Conservation (phyloP, 2,888 invertebrate genomes). For the Myathropa florea region DNA sequence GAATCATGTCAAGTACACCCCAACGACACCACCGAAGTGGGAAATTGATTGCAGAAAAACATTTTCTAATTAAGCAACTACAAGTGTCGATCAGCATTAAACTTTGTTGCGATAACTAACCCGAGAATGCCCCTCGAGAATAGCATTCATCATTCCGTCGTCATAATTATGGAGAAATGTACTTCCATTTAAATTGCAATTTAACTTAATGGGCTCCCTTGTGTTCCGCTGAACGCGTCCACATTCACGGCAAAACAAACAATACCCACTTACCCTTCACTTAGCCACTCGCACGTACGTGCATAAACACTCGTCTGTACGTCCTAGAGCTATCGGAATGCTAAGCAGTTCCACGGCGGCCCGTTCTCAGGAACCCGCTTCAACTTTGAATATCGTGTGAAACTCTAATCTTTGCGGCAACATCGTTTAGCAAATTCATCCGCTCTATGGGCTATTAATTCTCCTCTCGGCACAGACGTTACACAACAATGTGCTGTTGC, state of each 20-base stretch:
- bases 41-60: neutral
- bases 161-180: neutral
- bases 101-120: neutral
- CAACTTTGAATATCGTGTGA: constrained; percentile 58
- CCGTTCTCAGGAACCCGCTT: neutral
- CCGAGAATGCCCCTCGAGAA: too few species aligned
- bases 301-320: too few species aligned
- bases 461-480: constrained; percentile 9
- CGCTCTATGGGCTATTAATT: constrained; percentile 61
- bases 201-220: constrained; percentile 44
- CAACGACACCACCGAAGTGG: neutral
- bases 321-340: constrained; percentile 45
- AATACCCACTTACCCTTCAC: constrained; percentile 34
- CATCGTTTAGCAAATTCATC: constrained; percentile 58
- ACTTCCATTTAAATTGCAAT: constrained; percentile 60
- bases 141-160: constrained; percentile 8
- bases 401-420: constrained; percentile 46
- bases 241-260: constrained; percentile 56
- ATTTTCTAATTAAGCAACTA: neutral
- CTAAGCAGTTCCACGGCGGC: constrained; percentile 31
- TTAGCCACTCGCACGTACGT: constrained; percentile 51
- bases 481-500: constrained; percentile 13
- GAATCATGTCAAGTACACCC: neutral
- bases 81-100: neutral
- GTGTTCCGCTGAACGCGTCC: constrained; percentile 30